Evolutionary conservation across 1,140 invertebrate genomes (phyloP).

Genomic region (Megalopta genalis): DNA sequence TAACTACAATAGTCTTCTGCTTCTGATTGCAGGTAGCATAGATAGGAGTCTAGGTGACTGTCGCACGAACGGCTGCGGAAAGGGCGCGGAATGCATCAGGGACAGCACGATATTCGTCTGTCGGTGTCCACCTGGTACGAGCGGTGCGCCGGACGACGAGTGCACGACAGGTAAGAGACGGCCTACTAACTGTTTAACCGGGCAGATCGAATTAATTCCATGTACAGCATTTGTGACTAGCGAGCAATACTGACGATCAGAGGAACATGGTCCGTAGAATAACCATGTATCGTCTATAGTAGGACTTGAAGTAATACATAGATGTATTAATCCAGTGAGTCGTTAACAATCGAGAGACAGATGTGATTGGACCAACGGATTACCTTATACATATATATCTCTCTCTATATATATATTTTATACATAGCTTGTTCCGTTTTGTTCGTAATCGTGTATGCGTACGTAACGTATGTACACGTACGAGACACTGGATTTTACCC

Average conservation of each 20-base stretch:
- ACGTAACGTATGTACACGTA: neutral
- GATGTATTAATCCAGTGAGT: slow-evolving; percentile 74
- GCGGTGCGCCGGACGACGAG: slow-evolving; percentile 86
- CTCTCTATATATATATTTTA: neutral
- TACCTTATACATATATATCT: neutral
- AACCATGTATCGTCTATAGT: slow-evolving; percentile 73
- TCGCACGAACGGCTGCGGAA: slow-evolving; percentile 89
- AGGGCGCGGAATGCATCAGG: slow-evolving; percentile 89
- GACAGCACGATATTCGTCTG: slow-evolving; percentile 90
- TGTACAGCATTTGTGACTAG: slow-evolving; percentile 79
- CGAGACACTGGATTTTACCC: slow-evolving; percentile 43
- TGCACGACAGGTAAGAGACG: slow-evolving; percentile 87
- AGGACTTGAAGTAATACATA: slow-evolving; percentile 70
- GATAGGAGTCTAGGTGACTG: slow-evolving; percentile 86
- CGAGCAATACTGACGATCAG: slow-evolving; percentile 70
- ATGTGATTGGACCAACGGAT: slow-evolving; percentile 77
- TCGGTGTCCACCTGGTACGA: slow-evolving; percentile 87
- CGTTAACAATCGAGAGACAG: slow-evolving; percentile 79
- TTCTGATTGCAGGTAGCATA: slow-evolving; percentile 81
- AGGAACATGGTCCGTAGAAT: slow-evolving; percentile 71
- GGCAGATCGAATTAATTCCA: slow-evolving; percentile 71
- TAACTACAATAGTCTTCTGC: neutral
- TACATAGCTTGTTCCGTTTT: slow-evolving; percentile 27
- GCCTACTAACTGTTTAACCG: slow-evolving; percentile 70
- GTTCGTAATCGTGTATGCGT: neutral